Evolutionary conservation across 2,888 invertebrate genomes (phyloP), one percentile per base, ranked within the genome.

Genomic region (Eupeodes latifasciatus): DNA sequence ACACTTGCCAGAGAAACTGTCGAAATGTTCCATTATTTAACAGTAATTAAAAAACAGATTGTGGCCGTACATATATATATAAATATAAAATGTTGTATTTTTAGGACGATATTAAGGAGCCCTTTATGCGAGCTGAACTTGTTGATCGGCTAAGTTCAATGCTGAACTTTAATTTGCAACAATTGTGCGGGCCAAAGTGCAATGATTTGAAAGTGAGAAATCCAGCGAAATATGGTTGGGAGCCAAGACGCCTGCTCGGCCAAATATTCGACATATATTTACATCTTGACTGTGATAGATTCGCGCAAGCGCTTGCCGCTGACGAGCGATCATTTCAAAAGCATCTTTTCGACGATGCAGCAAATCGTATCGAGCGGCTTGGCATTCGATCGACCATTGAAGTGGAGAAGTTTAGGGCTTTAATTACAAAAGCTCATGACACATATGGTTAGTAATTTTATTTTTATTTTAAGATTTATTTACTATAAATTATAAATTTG

Each of bases 81-180:
- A 14, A 14, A 9, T 36, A 9, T 27, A 10, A 2, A 16, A 19
- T 59, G 40, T 61, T 14, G 27, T 27, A 40, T 86, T 53, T 84
- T 80, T 90, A 93, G 93, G 91, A 97, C 91, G 97, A 98, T 92
- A 99, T 99, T 90, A 97, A 97, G 92, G 97, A 98, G 92, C 99
- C 99, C 59, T 99, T 99, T 94, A 95, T 99, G 91, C 96, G 98
- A 88, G 97, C 98, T 1, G 99, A 98, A 94, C 94, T 99, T 89
- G 98, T 98, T 61, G 98, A 98, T 92, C 95, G 99, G 76, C 95
- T 99, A 81, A 98, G 99, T 78, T 98, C 99, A 81, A 99, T 99
- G 99, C 95, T 99, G 90, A 99, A 99, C 94, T 99, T 98, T 94
- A 99, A 99, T 94, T 95, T 99, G 90, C 97, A 98, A 92, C 99